Base-by-base conservation (phyloP, 2,888 invertebrate genomes). In the Dryadula phaetusa region DNA sequence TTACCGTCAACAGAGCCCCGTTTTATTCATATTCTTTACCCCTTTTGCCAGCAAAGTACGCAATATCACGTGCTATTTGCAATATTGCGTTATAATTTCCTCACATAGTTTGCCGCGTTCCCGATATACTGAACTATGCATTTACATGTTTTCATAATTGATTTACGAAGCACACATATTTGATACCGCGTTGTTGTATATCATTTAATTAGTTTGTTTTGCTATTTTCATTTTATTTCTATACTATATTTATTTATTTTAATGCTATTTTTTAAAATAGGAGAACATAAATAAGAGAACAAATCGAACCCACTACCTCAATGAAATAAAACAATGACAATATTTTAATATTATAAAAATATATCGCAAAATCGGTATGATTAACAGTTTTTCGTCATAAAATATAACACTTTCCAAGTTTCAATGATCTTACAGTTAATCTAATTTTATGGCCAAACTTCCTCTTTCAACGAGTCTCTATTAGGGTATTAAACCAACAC, bases 371-470 rank as follows among this genome's bases (percentile, higher is more conserved):
- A 44, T 25, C 58, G 67, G 64, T 58, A 62, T 53, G 54, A 72
- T 46, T 71, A 76, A 82, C 83, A 79, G 88, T 90, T 89, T 90
- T 89, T 90, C 88, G 82, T 86, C 85, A 87, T 89, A 86, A 88
- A 89, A 84, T 80, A 85, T 86, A 90, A 87, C 86, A 88, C 84
- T 81, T 80, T 79, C 79, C 77, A 85, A 87, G 74, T 87, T 87
- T 86, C 88, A 88, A 84, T 86, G 89, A 89, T 89, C 89, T 87
- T 82, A 78, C 75, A 75, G 80, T 80, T 84, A 85, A 82, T 85
- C 86, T 88, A 87, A 90, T 90, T 90, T 90, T 90, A 90, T 82
- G 86, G 79, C 76, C 63, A 80, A 90, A 90, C 76, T 90, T 90
- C 83, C 71, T 72, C 77, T 70, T 73, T 73, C 69, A 62, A 62